Conservation (phyloP, 2,113 vertebrate species). For the Otis tarda region DNA sequence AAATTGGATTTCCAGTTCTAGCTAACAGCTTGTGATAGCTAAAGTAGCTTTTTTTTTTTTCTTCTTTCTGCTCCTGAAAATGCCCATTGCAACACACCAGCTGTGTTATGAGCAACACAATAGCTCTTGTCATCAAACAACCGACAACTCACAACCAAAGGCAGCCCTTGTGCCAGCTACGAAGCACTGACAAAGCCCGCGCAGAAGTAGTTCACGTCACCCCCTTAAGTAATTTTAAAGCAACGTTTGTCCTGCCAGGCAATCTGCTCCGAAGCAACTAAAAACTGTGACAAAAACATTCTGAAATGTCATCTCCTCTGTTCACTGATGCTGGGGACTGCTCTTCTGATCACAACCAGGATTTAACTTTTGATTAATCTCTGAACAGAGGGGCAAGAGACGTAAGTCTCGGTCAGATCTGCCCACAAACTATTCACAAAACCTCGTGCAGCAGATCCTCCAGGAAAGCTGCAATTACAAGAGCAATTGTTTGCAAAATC, state of each 20-base stretch:
- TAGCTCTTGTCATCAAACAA: not conserved
- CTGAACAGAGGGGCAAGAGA: not conserved
- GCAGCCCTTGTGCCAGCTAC: not conserved
- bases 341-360: not conserved
- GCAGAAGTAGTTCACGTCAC: no score
- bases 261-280: not conserved
- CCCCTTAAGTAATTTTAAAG: not conserved
- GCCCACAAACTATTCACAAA: not conserved
- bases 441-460: rapidly evolving
- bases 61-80: not conserved
- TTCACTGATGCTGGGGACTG: not conserved
- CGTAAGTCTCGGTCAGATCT: not conserved
- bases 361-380: not conserved
- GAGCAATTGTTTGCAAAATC: not conserved
- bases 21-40: not conserved
- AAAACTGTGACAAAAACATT: not conserved
- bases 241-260: rapidly evolving
- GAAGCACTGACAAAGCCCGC: not conserved
- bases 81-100: not conserved
- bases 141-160: not conserved
- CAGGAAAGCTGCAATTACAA: not conserved
- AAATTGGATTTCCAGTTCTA: not conserved
- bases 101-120: not conserved
- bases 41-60: not conserved
- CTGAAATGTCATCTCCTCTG: not conserved